Conservation (phyloP, 2,888 invertebrate species). For the Leptogaster cylindrica region DNA sequence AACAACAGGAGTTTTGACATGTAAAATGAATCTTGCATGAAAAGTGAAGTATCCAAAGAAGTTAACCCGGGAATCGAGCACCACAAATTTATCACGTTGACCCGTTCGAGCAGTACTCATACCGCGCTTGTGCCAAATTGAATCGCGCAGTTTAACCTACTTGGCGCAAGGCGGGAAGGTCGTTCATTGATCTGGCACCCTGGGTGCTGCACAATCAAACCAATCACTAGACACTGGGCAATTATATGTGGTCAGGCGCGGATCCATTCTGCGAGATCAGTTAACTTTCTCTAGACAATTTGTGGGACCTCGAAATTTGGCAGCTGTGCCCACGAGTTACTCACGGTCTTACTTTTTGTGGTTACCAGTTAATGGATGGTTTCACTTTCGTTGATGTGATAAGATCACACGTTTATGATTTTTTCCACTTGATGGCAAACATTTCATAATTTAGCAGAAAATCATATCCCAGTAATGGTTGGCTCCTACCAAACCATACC, state of each 20-base stretch:
- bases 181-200: constrained; percentile 43
- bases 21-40: constrained; percentile 21
- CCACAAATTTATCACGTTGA: constrained; percentile 5
- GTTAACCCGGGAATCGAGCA: background rate
- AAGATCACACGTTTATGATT: constrained; percentile 20
- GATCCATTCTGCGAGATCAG: constrained; percentile 23
- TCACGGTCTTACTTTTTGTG: background rate
- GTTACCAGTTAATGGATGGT: background rate
- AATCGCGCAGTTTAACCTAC: background rate
- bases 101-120: background rate
- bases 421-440: background rate
- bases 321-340: constrained; percentile 10
- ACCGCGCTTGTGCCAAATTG: constrained; percentile 1
- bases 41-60: constrained; percentile 8
- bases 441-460: constrained; percentile 15
- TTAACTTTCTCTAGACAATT: constrained; percentile 5
- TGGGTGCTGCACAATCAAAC: constrained; percentile 10
- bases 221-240: constrained; percentile 15
- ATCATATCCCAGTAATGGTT: background rate
- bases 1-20: background rate
- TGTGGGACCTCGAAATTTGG: constrained; percentile 16
- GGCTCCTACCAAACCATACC: background rate
- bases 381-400: constrained; percentile 15
- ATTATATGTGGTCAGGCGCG: constrained; percentile 28
- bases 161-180: constrained; percentile 36